These are phyloP conservation scores for Nephrocerus scutellatus DNA, from an alignment of 2,888 invertebrate species.

Conservation along the genomic window DNA sequence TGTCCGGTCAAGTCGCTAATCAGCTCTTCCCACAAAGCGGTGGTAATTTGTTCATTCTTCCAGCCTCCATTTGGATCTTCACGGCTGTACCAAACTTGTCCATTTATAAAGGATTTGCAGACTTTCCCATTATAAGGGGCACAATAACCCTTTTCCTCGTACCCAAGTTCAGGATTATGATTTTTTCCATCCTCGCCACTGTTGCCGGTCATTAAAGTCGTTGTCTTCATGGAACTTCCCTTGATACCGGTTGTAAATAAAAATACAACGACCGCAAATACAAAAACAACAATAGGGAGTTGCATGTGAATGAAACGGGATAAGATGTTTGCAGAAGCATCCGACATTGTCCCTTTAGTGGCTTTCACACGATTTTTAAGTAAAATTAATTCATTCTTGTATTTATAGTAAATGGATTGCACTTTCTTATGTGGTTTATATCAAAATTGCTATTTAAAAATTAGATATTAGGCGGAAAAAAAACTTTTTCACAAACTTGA, in stretches of 20 bases:
- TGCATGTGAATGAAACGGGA: too few relatives aligned
- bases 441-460: too few relatives aligned
- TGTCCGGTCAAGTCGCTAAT: slow-evolving; percentile 71
- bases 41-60: slow-evolving; percentile 78
- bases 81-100: slow-evolving; percentile 72
- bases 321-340: too few relatives aligned
- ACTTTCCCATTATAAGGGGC: slow-evolving; percentile 80
- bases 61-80: slow-evolving; percentile 57
- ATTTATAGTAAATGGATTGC: too few relatives aligned
- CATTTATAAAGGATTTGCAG: slow-evolving; percentile 61
- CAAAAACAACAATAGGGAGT: slow-evolving; percentile 21
- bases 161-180: slow-evolving; percentile 10
- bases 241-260: slow-evolving; percentile 32
- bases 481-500: too few relatives aligned
- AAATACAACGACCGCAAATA: slow-evolving; percentile 30
- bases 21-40: slow-evolving; percentile 79
- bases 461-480: too few relatives aligned
- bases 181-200: slow-evolving; percentile 13
- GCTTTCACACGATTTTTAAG: too few relatives aligned
- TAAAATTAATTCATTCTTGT: too few relatives aligned
- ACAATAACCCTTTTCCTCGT: slow-evolving; percentile 61
- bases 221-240: slow-evolving; percentile 32
- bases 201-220: too few relatives aligned
- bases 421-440: too few relatives aligned
- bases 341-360: too few relatives aligned